phyloP scores from a whole-genome alignment of 2,888 invertebrate species.

The Lepidocyrtoides sp. region DNA sequence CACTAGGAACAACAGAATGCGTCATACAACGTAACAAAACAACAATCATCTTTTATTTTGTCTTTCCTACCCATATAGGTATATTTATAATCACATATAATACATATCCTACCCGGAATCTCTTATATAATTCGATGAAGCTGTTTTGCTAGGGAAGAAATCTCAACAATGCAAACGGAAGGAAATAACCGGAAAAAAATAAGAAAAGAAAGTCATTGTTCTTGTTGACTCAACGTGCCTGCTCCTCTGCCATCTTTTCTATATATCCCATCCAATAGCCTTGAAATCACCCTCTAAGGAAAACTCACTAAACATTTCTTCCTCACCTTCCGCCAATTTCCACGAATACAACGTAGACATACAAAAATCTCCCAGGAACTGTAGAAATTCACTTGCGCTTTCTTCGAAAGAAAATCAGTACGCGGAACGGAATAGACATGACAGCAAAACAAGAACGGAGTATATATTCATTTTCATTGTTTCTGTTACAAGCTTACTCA shows the following conservation, averaged over 20 bases:
- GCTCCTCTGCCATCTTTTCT: background rate
- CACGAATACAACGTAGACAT: background rate
- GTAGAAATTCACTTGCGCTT: background rate
- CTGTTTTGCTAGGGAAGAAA: too few species aligned
- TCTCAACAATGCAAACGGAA: background rate
- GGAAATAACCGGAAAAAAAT: background rate
- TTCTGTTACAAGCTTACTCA: too few species aligned
- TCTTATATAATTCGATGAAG: too few species aligned
- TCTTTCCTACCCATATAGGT: too few species aligned
- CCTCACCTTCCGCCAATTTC: background rate
- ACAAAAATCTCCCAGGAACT: background rate
- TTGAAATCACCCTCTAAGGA: slow-evolving; percentile 45
- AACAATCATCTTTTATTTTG: slow-evolving; percentile 13
- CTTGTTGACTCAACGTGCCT: background rate
- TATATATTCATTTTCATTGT: background rate
- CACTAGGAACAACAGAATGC: too few species aligned
- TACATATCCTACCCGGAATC: background rate
- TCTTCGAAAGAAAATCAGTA: background rate
- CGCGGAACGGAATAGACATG: too few species aligned
- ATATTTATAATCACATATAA: background rate
- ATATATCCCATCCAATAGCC: background rate
- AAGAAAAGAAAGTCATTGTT: slow-evolving; percentile 26
- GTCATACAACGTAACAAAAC: background rate
- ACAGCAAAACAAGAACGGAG: too few species aligned
- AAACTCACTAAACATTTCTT: slow-evolving; percentile 1